These are phyloP conservation scores for Chironomus tepperi DNA, from an alignment of 1,140 invertebrate species.

Conservation along the genomic window DNA sequence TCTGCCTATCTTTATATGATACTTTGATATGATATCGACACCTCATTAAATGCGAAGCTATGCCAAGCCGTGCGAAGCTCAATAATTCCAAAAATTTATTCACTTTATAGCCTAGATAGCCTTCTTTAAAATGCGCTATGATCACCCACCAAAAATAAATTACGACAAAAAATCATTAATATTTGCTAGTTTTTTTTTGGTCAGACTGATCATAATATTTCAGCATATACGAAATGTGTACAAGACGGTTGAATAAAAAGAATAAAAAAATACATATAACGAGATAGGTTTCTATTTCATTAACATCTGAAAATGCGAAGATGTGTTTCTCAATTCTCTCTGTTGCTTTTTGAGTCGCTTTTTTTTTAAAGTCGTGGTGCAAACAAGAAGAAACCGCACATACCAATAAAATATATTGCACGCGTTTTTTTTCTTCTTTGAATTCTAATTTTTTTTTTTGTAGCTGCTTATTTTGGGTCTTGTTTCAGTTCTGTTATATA, in stretches of 20 bases:
- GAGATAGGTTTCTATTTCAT: constrained; percentile 6
- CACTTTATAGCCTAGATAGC: no score
- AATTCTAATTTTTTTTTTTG: constrained; percentile 14
- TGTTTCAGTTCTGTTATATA: not conserved
- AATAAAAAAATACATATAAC: not conserved
- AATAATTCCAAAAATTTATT: no score
- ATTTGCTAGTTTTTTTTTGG: no score
- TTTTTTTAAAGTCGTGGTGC: not conserved
- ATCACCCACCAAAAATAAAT: no score
- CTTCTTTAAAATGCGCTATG: no score
- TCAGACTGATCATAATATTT: no score
- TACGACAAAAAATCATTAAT: no score
- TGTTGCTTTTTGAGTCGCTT: not conserved
- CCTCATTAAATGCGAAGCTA: no score
- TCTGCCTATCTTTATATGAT: no score
- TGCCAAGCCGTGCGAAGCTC: no score
- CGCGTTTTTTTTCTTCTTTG: constrained; percentile 16
- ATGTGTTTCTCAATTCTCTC: constrained; percentile 7
- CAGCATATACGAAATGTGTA: no score
- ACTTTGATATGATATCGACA: no score
- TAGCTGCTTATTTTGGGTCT: not conserved
- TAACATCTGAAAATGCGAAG: constrained; percentile 21
- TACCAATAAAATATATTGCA: constrained; percentile 19
- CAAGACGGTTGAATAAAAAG: not conserved
- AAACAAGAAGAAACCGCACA: constrained; percentile 13